Evolutionary conservation across 2,797 vertebrate genomes (phyloP), one percentile per base, ranked within the genome.

Genomic region (Chelmon rostratus): DNA sequence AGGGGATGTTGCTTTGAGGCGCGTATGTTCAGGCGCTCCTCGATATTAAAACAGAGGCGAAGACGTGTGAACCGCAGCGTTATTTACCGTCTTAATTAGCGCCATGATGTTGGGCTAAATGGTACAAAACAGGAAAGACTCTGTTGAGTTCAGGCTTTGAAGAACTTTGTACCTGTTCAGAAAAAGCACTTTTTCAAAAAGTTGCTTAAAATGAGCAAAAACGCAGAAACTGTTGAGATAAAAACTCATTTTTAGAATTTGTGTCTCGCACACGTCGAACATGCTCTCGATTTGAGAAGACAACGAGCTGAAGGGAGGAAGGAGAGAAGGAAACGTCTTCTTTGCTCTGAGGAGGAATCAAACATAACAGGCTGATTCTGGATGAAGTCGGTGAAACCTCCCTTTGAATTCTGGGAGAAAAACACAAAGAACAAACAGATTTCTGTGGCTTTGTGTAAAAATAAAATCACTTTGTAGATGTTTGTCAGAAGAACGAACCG

Each of bases 341-440:
- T 7, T 38, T 38, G 38, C 10, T 4, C 10, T 42, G 23, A 71
- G 53, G 49, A 52, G n/a, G 50, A 49, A 38, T 38, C 7, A 38
- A 38, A n/a, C n/a, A 50, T 33, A n/a, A 56, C 38, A 63, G 25
- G 67, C 28, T n/a, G n/a, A n/a, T n/a, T n/a, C n/a, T n/a, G 10
- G 37, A 57, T 53, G 57, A n/a, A 61, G 46, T 68, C 44, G 42
- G 47, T 19, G 62, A 71, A n/a, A 31, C 28, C 28, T 31, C 28
- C 33, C 16, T 72, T 50, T 72, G 35, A 56, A 31, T 54, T 63
- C 42, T 47, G 10, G n/a, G 8, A 16, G 61, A 42, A 59, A 46
- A 13, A 31, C 28, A 31, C 28, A 25, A 62, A 21, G 46, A 23
- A 52, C 31, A 23, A 42, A 31, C 49, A 53, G 15, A 23, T 28